Conservation (phyloP, 2,797 vertebrate genomes). For the Pampus argenteus region DNA sequence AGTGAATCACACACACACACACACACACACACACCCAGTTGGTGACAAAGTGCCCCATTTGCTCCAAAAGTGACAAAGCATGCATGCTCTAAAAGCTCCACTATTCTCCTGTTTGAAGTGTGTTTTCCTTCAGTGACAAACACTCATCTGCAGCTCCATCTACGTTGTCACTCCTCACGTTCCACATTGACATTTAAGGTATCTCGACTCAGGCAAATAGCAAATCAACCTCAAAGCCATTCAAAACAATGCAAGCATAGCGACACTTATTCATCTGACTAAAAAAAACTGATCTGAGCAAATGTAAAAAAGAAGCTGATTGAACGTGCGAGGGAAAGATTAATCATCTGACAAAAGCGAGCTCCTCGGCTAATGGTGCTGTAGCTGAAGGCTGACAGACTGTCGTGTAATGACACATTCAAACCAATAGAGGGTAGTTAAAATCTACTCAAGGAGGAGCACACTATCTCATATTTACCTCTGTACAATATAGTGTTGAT, state of each 20-base stretch:
- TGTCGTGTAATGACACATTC: slow-evolving; percentile 73
- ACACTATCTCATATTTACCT: slow-evolving; percentile 18
- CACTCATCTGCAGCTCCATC: slow-evolving; percentile 58
- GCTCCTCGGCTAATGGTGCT: slow-evolving; percentile 30
- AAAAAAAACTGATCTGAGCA: slow-evolving; percentile 32
- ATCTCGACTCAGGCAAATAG: slow-evolving; percentile 37
- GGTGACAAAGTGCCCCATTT: slow-evolving; percentile 72
- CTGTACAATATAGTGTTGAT: slow-evolving; percentile 3
- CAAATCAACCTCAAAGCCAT: slow-evolving; percentile 30
- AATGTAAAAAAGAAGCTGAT: slow-evolving; percentile 19
- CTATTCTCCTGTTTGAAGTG: slow-evolving; percentile 61
- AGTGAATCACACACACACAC: slow-evolving; percentile 57
- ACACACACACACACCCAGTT: slow-evolving; percentile 38
- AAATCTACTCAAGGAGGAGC: slow-evolving; percentile 66
- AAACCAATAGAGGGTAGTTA: slow-evolving; percentile 83
- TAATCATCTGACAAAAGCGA: slow-evolving; percentile 40
- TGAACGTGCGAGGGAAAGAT: slow-evolving; percentile 20
- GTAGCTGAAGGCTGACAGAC: slow-evolving; percentile 47
- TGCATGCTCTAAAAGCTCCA: slow-evolving; percentile 60
- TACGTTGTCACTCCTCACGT: slow-evolving; percentile 54
- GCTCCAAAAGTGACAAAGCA: slow-evolving; percentile 65
- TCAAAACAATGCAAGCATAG: slow-evolving; percentile 31
- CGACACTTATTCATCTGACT: slow-evolving; percentile 29
- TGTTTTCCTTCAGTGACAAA: slow-evolving; percentile 55
- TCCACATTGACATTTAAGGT: slow-evolving; percentile 48